Conservation (phyloP, 2,113 vertebrate genomes). For the Prionailurus viverrinus region DNA sequence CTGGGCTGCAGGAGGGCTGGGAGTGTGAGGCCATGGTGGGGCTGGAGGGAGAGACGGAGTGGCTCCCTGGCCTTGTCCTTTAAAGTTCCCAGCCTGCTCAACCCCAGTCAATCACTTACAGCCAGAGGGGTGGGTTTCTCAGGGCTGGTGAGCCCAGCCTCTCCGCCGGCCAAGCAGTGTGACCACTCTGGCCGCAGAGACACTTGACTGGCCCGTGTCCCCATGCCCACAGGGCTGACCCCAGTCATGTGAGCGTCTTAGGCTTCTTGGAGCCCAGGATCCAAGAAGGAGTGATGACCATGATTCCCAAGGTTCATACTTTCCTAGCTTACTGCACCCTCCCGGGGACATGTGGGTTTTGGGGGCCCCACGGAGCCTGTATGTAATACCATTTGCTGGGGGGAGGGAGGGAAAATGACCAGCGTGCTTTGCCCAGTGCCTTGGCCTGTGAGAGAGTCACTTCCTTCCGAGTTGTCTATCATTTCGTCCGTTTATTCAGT, state of each 20-base stretch:
- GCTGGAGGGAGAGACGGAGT: neutral
- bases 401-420: neutral
- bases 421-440: neutral
- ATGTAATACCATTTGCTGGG: neutral
- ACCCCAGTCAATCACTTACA: neutral
- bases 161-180: neutral
- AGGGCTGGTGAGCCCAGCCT: neutral
- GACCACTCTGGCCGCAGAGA: neutral
- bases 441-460: neutral
- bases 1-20: neutral
- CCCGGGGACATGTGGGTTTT: neutral
- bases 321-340: neutral
- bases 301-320: neutral
- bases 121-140: neutral
- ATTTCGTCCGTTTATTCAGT: neutral
- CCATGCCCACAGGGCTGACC: neutral
- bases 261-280: neutral
- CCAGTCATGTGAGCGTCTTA: neutral
- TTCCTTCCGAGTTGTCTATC: neutral
- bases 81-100: neutral
- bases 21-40: neutral
- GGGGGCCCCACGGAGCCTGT: neutral
- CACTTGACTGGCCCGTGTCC: fast-evolving
- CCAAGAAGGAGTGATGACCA: neutral
- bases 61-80: neutral